Base-by-base conservation (phyloP, 2,797 vertebrate genomes). In the Cephalopachus bancanus region DNA sequence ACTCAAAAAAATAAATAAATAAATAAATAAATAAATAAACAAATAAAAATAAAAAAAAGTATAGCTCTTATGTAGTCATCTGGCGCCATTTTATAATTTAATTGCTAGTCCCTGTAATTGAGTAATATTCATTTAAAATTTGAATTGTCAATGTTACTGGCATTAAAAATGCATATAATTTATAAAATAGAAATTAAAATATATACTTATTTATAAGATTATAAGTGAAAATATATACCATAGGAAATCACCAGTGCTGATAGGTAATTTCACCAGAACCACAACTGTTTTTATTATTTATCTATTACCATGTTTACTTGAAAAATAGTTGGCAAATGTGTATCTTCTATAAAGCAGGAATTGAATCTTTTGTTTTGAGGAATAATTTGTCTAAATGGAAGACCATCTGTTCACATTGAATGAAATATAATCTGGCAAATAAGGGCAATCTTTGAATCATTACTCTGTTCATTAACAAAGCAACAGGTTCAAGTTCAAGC, bases 331-430 rank as follows among this genome's bases (percentile, higher is more conserved):
- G 26, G 69, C 65, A 95, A 92, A 67, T 72, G 71, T 28, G 1
- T 49, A 37, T 95, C 59, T 87, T 92, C 24, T 79, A 51, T 53
- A 93, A 86, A 94, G 24, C 33, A 86, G 30, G 5, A 72, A 91
- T 1, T 76, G 51, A 91, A 53, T 65, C 49, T 80, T 97, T 94
- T 86, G 78, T 96, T 96, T 76, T 65, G 75, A 97, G 92, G 49
- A 90, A 89, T 83, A 81, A 67, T 94, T 97, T 94, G 33, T 95
- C 87, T 93, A 95, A 93, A 96, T 69, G 59, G 80, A 55, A 94
- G 9, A 60, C 72, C 72, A 95, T 85, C 83, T 96, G 71, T 83
- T 97, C 84, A 83, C 74, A 81, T 51, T 85, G 67, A 97, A 95
- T 96, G 84, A 92, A 79, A 96, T 75, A 33, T 67, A 88, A 71